Evolutionary conservation across 2,888 invertebrate species (phyloP), one percentile per base, ranked within the genome.

Genomic region (Lepidochrysops patricia): DNA sequence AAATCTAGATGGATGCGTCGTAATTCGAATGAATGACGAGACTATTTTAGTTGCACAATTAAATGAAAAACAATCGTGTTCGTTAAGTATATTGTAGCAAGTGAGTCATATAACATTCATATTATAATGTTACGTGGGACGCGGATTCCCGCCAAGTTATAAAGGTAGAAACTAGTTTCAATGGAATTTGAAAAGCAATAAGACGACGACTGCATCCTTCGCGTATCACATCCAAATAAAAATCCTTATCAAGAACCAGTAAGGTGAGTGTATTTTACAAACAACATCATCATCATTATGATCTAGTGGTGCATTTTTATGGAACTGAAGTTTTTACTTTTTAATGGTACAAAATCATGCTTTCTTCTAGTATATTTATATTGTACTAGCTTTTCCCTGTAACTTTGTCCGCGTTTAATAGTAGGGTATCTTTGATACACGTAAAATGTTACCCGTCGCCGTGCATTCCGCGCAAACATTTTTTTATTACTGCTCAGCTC

Each of bases 141-240:
- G 50, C 52, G 50, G 58, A 34, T 34, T 34, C 49, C 25, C 50
- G 50, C 25, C 50, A 25, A 34, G 49, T 50, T 32, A 29, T 50
- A 13, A 32, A 50, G 32, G 49, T 49, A 49, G 58, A 58, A 58
- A 58, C 58, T 58, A 58, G 58, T 58, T 58, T 26, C 50, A 34
- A 34, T 35, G 58, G 58, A 58, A 58, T 58, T 58, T 52, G 48
- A 26, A 50, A 50, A 58, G 58, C 58, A 58, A 58, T 50, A 58
- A 58, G 58, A 58, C 50, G 23, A 58, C 50, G 58, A 34, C 58
- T 50, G 34, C 58, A 50, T 58, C 58, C 58, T 58, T 50, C 35
- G 35, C 35, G 50, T 58, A 19, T 58, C 34, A 50, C 35, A 26
- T 34, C 25, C 26, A 50, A 50, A 58, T 58, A 54, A 29, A 54